A percentile compares a stretch with the other conserved stretches of the same genome.
Conservation (phyloP, 2,113 vertebrate species). For the Ctenomys sociabilis region DNA sequence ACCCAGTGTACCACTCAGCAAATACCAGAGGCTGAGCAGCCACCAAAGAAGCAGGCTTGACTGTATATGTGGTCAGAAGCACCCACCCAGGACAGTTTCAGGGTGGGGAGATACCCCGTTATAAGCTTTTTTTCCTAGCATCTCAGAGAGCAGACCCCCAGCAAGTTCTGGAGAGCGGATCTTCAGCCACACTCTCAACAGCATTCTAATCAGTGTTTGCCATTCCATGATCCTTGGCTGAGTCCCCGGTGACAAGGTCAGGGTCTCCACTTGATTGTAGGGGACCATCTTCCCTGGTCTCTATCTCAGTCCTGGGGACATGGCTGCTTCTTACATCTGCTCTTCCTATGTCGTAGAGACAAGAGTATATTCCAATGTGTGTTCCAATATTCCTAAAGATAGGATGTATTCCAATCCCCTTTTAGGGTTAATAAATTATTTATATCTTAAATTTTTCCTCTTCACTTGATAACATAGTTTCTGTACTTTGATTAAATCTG, state of each 20-base stretch:
- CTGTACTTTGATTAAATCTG: background rate
- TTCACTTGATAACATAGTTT: slow-evolving; percentile 1
- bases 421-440: background rate
- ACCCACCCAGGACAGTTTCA: background rate
- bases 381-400: background rate
- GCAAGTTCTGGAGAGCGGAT: background rate
- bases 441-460: background rate
- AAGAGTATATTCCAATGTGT: background rate
- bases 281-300: background rate
- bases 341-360: background rate
- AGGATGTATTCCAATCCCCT: background rate
- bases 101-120: background rate
- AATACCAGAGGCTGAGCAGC: background rate
- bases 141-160: background rate
- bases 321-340: background rate
- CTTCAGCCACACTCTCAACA: background rate
- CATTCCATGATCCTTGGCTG: background rate
- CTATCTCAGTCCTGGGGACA: background rate
- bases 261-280: background rate
- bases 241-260: background rate
- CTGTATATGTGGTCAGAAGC: background rate
- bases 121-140: background rate
- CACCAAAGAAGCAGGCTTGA: background rate
- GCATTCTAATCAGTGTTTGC: background rate
- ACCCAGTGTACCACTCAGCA: background rate